A percentile compares a stretch with the other conserved stretches of the same genome.
Conservation (phyloP, 2,797 vertebrate species). For the Lophius americanus region DNA sequence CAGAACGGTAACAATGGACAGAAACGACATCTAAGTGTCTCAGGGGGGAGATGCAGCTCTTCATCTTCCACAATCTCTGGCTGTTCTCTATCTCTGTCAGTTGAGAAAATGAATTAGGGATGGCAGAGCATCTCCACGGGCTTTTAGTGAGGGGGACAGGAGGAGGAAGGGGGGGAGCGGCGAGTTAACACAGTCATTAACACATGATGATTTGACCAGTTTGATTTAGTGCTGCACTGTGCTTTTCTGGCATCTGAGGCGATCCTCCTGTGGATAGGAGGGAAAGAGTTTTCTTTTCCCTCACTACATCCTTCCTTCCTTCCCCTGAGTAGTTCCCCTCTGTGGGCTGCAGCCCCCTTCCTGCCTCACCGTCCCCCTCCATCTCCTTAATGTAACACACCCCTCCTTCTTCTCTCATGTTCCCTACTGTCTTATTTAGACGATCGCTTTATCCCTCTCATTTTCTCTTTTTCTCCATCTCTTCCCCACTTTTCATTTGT, state of each 20-base stretch:
- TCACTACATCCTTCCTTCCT: conserved; percentile 65
- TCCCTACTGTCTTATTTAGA: conserved; percentile 20
- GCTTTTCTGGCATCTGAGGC: conserved; percentile 59
- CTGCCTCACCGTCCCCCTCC: conserved; percentile 25
- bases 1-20: conserved; percentile 15
- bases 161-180: conserved; percentile 33
- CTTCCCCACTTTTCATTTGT: conserved; percentile 50
- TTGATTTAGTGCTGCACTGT: conserved; percentile 66
- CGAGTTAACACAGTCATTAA: conserved; percentile 73
- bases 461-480: conserved; percentile 27
- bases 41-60: conserved; percentile 29
- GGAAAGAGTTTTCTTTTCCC: conserved; percentile 63
- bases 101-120: conserved; percentile 69
- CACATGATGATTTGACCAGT: conserved; percentile 73
- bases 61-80: conserved; percentile 32
- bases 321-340: conserved; percentile 55
- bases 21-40: conserved; percentile 36
- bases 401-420: conserved; percentile 11
- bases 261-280: conserved; percentile 61
- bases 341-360: conserved; percentile 8
- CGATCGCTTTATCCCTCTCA: conserved; percentile 44
- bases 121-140: conserved; percentile 60
- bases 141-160: conserved; percentile 60
- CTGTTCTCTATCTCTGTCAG: conserved; percentile 43
- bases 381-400: conserved; percentile 10